Conservation (phyloP, 2,888 invertebrate species). For the Brachynemurus nebulosus region DNA sequence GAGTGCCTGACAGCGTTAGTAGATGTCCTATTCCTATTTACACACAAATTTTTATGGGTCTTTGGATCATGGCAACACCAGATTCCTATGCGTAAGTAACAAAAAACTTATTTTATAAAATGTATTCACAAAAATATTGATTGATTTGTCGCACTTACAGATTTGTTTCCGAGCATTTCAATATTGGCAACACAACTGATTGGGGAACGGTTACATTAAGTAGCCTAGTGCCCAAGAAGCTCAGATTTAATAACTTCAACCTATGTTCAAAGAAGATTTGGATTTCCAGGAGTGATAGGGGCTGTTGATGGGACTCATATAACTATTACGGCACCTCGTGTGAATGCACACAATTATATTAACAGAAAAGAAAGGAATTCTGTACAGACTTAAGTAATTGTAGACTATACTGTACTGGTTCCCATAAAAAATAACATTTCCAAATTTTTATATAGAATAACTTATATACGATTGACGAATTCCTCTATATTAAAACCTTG, state of each 20-base stretch:
- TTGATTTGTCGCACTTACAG: conserved; percentile 8
- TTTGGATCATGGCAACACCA: conserved; percentile 14
- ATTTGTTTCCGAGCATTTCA: conserved; percentile 17
- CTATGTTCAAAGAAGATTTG: conserved; percentile 3
- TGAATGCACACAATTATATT: conserved; percentile 5
- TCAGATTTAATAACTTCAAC: not conserved
- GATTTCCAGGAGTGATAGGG: conserved; percentile 11
- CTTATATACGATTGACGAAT: too few species aligned
- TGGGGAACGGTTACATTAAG: conserved; percentile 16
- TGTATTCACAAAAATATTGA: not conserved
- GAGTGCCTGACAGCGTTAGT: conserved; percentile 5
- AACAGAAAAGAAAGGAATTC: conserved; percentile 10
- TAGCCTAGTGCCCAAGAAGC: conserved; percentile 16
- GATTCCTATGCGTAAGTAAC: conserved; percentile 13
- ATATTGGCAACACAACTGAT: conserved; percentile 17
- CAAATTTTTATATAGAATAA: too few species aligned
- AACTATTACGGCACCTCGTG: conserved; percentile 5
- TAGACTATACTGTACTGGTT: too few species aligned
- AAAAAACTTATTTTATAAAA: not conserved
- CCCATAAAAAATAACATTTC: too few species aligned
- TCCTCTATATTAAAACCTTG: too few species aligned
- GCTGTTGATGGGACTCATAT: conserved; percentile 14
- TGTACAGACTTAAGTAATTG: conserved; percentile 8
- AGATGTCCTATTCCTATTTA: conserved; percentile 11
- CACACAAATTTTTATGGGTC: conserved; percentile 13